These are phyloP conservation scores for Athetis lepigone DNA, from an alignment of 2,888 invertebrate species.

Conservation along the genomic window DNA sequence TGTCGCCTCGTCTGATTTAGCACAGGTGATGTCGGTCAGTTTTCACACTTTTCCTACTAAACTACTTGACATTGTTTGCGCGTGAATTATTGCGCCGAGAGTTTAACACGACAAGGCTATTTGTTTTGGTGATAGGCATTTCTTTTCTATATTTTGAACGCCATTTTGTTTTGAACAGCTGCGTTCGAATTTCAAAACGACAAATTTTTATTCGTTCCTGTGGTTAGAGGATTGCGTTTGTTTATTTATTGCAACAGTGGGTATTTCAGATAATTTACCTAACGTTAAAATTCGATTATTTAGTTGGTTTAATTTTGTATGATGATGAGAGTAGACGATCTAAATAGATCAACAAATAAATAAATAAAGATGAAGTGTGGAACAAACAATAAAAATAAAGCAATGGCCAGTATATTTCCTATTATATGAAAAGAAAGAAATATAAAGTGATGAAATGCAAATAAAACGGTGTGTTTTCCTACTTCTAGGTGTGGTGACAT, in stretches of 20 bases:
- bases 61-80: slow-evolving; percentile 57
- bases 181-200: slow-evolving; percentile 33
- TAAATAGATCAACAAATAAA: not conserved
- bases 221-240: not conserved
- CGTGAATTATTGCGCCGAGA: slow-evolving; percentile 54
- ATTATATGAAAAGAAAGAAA: slow-evolving; percentile 18
- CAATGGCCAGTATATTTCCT: slow-evolving; percentile 1
- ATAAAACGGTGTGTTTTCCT: slow-evolving; percentile 8
- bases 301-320: not conserved
- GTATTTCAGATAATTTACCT: not conserved
- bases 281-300: not conserved
- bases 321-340: not conserved
- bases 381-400: slow-evolving; percentile 8
- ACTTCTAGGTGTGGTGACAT: slow-evolving; percentile 4
- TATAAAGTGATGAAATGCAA: slow-evolving; percentile 18
- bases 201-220: slow-evolving; percentile 38
- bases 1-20: slow-evolving; percentile 51
- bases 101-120: slow-evolving; percentile 58
- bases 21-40: slow-evolving; percentile 55
- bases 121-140: slow-evolving; percentile 51
- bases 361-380: slow-evolving; percentile 6
- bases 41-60: slow-evolving; percentile 41
- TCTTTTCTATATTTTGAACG: slow-evolving; percentile 38
- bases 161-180: slow-evolving; percentile 58
- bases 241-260: not conserved